phyloP scores from a whole-genome alignment of 1,140 invertebrate species.

The Habropoda laboriosa region DNA sequence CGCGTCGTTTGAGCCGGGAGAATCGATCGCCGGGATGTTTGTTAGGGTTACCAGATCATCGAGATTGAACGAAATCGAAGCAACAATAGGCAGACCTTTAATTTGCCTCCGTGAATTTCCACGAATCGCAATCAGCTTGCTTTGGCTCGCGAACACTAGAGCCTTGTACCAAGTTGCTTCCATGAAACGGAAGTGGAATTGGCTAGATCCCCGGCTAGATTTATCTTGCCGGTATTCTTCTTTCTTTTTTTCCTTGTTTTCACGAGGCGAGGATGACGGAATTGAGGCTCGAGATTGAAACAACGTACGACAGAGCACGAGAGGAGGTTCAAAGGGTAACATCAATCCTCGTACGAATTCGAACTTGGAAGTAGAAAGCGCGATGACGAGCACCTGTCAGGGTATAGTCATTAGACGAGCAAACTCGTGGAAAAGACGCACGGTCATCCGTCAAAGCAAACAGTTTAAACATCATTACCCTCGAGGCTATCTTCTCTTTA shows the following conservation, averaged over 20 bases:
- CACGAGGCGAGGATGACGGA: too few species aligned
- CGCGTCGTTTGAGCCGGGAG: neutral
- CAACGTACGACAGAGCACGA: neutral
- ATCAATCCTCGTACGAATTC: neutral
- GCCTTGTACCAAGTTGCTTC: neutral
- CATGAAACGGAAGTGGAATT: neutral
- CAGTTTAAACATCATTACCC: neutral
- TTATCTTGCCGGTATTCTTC: neutral
- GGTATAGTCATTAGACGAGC: neutral
- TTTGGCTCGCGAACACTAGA: neutral
- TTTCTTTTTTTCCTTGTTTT: too few species aligned
- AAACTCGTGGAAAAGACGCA: too few species aligned
- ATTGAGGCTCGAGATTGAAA: too few species aligned
- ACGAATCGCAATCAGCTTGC: neutral
- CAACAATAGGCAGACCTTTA: neutral
- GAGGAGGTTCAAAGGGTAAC: neutral
- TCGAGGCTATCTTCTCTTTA: too few species aligned
- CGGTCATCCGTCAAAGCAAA: neutral
- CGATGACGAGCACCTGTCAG: neutral
- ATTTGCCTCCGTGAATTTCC: neutral
- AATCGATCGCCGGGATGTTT: neutral
- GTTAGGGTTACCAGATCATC: neutral
- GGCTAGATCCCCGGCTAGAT: neutral
- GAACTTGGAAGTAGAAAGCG: constrained; percentile 6
- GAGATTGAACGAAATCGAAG: neutral